A percentile compares a stretch with the other conserved stretches of the same genome.
Evolutionary conservation across 2,113 vertebrate genomes (phyloP).

Genomic region (Daphoenositta chrysoptera): DNA sequence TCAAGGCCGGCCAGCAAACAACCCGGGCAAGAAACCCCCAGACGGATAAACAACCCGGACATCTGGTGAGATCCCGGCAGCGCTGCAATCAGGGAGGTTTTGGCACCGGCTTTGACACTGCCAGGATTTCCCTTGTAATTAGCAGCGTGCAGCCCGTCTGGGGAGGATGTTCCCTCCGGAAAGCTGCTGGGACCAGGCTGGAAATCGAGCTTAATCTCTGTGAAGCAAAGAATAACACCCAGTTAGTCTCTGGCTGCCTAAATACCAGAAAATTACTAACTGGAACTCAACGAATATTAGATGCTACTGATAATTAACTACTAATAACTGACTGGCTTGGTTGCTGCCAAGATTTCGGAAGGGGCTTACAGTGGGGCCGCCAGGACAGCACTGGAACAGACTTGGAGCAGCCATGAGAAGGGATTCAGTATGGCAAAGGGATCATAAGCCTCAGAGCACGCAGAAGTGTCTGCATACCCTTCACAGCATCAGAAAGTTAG

Average conservation of each 20-base stretch:
- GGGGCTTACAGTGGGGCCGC: neutral
- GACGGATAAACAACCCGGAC: slow-evolving; percentile 44
- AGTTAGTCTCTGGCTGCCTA: neutral
- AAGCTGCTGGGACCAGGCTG: slow-evolving; percentile 6
- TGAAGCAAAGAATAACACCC: slow-evolving; percentile 11
- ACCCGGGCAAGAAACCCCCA: neutral
- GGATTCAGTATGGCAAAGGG: neutral
- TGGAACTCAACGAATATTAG: neutral
- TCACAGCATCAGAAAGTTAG: neutral
- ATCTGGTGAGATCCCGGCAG: slow-evolving; percentile 43
- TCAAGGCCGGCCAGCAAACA: slow-evolving; percentile 32
- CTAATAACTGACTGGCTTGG: neutral
- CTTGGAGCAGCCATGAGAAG: neutral
- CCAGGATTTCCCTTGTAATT: slow-evolving; percentile 68
- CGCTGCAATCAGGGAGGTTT: slow-evolving; percentile 30
- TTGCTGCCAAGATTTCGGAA: neutral
- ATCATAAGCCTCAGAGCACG: neutral
- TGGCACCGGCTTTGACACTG: slow-evolving; percentile 32
- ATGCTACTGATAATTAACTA: neutral
- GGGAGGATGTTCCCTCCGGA: slow-evolving; percentile 62
- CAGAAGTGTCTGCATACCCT: neutral
- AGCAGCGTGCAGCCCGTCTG: slow-evolving; percentile 32
- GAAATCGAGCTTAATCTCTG: neutral
- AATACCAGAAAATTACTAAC: neutral
- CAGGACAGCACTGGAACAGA: neutral